Conservation (phyloP, 2,797 vertebrate genomes). For the Eospalax fontanierii region DNA sequence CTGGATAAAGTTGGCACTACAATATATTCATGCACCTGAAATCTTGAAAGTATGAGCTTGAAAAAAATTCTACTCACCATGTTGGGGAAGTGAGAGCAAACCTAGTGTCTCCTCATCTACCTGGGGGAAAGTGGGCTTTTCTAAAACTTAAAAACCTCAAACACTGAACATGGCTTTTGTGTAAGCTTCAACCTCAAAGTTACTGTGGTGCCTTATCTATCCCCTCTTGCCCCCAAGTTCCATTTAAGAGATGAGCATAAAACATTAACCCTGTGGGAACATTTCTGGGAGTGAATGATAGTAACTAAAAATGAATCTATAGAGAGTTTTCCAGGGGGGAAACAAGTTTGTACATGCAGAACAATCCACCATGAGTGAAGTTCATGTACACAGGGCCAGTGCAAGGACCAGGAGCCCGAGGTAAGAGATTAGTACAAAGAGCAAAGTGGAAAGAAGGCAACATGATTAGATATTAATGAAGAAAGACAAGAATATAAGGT, state of each 20-base stretch:
- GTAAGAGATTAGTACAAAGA: background rate
- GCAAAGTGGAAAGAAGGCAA: background rate
- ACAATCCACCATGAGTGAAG: background rate
- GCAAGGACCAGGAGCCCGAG: no score
- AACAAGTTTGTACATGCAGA: background rate
- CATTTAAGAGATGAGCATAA: background rate
- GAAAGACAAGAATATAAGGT: background rate
- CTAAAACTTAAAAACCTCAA: background rate
- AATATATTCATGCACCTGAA: background rate
- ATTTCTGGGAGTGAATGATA: background rate
- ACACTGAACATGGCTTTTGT: background rate
- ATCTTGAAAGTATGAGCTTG: background rate
- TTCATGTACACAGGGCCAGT: no score
- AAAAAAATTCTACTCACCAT: background rate
- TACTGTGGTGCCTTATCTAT: background rate
- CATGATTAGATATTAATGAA: background rate
- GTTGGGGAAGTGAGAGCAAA: slow-evolving; percentile 2
- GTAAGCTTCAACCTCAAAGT: background rate
- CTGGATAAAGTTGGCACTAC: background rate
- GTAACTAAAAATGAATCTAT: background rate
- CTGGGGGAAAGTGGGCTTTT: background rate
- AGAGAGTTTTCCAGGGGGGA: background rate
- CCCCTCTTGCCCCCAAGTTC: accelerated
- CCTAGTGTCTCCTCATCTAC: background rate
- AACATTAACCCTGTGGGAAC: background rate